phyloP scores from a whole-genome alignment of 1,140 invertebrate genomes.

The Archivesica marissinica region DNA sequence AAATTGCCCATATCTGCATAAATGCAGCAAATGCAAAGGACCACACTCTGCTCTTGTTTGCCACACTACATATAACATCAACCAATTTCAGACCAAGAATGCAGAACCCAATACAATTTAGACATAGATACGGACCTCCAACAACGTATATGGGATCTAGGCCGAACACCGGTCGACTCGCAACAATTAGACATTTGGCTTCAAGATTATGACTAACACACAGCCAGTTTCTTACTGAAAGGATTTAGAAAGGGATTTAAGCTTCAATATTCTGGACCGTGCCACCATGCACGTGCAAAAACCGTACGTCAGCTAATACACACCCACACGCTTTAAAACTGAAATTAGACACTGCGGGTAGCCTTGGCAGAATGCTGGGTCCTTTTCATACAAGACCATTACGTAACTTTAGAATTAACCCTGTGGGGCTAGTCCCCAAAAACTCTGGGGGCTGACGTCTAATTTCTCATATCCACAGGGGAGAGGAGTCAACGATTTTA shows the following conservation, averaged over 20 bases:
- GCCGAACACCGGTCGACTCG: background rate
- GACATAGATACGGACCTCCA: too few relatives aligned
- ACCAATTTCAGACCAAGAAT: too few relatives aligned
- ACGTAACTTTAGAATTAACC: background rate
- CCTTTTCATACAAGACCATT: background rate
- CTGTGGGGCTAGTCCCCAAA: background rate
- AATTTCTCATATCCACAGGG: slow-evolving; percentile 11
- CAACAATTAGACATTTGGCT: background rate
- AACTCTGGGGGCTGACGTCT: background rate
- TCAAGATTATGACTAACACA: background rate
- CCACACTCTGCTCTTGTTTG: too few relatives aligned
- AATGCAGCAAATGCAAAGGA: too few relatives aligned
- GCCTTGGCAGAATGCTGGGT: background rate
- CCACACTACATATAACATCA: too few relatives aligned
- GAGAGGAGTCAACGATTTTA: background rate
- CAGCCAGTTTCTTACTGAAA: background rate
- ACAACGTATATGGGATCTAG: background rate
- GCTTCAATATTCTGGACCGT: background rate
- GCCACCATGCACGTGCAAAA: too few relatives aligned
- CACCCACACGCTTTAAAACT: too few relatives aligned
- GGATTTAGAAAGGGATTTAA: slow-evolving; percentile 2
- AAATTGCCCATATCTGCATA: too few relatives aligned
- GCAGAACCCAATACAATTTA: too few relatives aligned
- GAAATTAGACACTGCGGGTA: background rate
- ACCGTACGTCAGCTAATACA: too few relatives aligned